A percentile compares a stretch with the other conserved stretches of the same genome.
These are phyloP conservation scores for Microplitis demolitor DNA, from an alignment of 1,140 invertebrate genomes.

Conservation along the genomic window DNA sequence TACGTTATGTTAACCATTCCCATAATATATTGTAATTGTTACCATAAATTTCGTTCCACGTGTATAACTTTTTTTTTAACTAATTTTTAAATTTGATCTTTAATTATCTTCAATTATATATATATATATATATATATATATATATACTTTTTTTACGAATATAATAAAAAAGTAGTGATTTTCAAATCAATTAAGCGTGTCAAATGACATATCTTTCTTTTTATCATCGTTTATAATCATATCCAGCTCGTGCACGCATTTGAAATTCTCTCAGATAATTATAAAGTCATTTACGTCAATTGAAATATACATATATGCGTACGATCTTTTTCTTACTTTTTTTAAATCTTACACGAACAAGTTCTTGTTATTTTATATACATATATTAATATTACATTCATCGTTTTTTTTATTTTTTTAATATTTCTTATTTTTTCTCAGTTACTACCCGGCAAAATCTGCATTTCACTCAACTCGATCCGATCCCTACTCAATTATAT, in stretches of 20 bases:
- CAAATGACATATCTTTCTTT: conserved; percentile 1
- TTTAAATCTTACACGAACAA: background rate
- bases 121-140: background rate
- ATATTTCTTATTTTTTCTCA: too few species aligned
- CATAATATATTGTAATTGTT: too few species aligned
- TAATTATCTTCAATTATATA: too few species aligned
- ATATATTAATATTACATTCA: background rate
- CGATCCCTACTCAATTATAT: background rate
- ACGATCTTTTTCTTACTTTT: background rate
- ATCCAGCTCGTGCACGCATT: conserved; percentile 15
- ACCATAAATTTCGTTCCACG: too few species aligned
- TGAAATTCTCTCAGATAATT: conserved; percentile 31
- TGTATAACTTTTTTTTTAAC: too few species aligned
- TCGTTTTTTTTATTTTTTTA: background rate
- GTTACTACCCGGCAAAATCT: too few species aligned
- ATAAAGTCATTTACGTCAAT: conserved; percentile 39
- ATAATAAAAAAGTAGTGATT: conserved; percentile 25
- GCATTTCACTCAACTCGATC: conserved; percentile 2
- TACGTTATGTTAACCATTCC: too few species aligned
- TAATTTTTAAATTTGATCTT: too few species aligned
- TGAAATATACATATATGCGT: conserved; percentile 16
- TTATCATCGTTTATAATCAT: background rate
- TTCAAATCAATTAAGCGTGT: conserved; percentile 45
- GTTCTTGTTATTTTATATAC: background rate
- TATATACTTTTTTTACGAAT: background rate